A percentile compares a stretch with the other conserved stretches of the same genome.
phyloP scores from a whole-genome alignment of 2,113 vertebrate species.

The Rallus limicola region DNA sequence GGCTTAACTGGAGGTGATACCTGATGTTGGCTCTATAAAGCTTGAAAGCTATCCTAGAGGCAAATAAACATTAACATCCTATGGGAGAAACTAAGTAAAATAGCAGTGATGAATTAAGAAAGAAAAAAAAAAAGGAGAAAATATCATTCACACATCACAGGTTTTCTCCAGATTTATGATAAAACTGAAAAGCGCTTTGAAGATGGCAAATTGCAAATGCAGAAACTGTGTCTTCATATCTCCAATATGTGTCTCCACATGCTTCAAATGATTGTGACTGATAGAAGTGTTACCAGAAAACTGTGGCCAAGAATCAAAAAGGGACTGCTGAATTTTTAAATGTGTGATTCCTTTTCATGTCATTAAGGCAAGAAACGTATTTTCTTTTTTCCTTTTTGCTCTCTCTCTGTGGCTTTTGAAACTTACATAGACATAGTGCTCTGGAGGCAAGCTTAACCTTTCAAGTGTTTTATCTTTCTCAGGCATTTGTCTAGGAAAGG shows the following conservation, averaged over 20 bases:
- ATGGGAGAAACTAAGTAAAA: slow-evolving; percentile 3
- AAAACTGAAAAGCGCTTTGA: slow-evolving; percentile 26
- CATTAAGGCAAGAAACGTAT: not conserved
- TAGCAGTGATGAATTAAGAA: slow-evolving; percentile 18
- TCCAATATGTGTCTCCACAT: not conserved
- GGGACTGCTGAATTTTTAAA: slow-evolving; percentile 25
- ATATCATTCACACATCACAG: not conserved
- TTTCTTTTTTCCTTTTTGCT: slow-evolving; percentile 4
- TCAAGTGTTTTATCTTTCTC: not conserved
- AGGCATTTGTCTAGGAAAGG: not conserved
- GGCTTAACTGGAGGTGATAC: slow-evolving; percentile 36
- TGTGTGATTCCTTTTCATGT: slow-evolving; percentile 6
- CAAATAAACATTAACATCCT: slow-evolving; percentile 45
- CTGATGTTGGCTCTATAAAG: not conserved
- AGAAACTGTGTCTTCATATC: not conserved
- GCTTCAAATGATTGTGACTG: slow-evolving; percentile 38
- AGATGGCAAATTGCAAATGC: slow-evolving; percentile 14
- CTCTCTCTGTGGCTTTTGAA: not conserved
- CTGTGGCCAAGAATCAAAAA: not conserved
- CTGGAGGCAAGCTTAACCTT: slow-evolving; percentile 24
- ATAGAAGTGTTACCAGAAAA: slow-evolving; percentile 53
- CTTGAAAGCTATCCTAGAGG: slow-evolving; percentile 41
- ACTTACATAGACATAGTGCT: not conserved
- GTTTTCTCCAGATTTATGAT: slow-evolving; percentile 28
- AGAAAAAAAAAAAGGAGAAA: not conserved